Conservation (phyloP, 2,797 vertebrate species). For the Trichosurus vulpecula region DNA sequence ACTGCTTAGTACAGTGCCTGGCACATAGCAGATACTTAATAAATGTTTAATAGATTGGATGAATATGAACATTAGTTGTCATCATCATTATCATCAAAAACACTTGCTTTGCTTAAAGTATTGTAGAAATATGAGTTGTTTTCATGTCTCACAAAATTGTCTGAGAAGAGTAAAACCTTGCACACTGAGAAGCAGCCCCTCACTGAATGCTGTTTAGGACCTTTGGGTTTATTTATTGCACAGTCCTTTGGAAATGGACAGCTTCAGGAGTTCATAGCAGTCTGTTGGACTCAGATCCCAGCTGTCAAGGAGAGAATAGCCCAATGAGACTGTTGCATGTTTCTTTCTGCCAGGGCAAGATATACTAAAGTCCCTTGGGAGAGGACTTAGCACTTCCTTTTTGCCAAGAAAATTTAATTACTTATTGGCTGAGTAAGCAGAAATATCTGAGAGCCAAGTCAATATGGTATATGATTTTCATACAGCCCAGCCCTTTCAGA, state of each 20-base stretch:
- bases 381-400: slow-evolving; percentile 52
- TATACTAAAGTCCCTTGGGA: slow-evolving; percentile 29
- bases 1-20: too few relatives aligned
- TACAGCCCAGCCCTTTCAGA: slow-evolving; percentile 58
- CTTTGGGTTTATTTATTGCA: slow-evolving; percentile 38
- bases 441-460: slow-evolving; percentile 69
- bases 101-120: background rate
- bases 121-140: background rate
- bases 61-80: background rate
- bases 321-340: slow-evolving; percentile 37
- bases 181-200: slow-evolving; percentile 37
- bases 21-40: background rate
- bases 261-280: slow-evolving; percentile 3
- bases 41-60: background rate
- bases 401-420: slow-evolving; percentile 65
- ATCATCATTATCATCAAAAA: background rate
- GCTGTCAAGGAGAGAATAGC: slow-evolving; percentile 52
- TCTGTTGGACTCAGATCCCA: slow-evolving; percentile 52
- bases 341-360: slow-evolving; percentile 41
- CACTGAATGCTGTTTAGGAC: slow-evolving; percentile 48
- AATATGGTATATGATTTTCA: slow-evolving; percentile 71
- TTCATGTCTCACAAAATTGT: background rate
- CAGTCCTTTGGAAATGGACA: slow-evolving; percentile 53
- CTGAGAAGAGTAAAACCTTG: background rate
- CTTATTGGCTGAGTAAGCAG: slow-evolving; percentile 46